Conservation (phyloP, 2,888 invertebrate genomes). For the Eristalis arbustorum region DNA sequence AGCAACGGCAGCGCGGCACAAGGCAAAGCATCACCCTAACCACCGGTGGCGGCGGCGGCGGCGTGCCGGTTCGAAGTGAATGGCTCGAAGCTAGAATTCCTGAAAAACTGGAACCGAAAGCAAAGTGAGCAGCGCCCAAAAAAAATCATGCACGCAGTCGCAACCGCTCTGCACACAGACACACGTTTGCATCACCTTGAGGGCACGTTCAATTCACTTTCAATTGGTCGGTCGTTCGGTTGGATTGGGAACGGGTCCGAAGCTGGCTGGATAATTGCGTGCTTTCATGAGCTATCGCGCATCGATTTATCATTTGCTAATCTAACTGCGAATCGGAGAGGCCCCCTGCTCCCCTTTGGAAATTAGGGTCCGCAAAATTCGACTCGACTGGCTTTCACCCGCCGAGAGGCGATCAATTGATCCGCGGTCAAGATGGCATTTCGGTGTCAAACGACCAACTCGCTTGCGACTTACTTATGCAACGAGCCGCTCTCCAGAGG, state of each 20-base stretch:
- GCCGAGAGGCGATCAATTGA: not conserved
- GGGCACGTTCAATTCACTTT: constrained; percentile 67
- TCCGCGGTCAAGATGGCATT: constrained; percentile 31
- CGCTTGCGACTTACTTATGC: constrained; percentile 32
- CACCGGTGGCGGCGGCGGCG: not conserved
- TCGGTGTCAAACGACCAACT: constrained; percentile 38
- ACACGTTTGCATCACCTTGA: constrained; percentile 41
- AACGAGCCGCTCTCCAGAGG: constrained; percentile 13
- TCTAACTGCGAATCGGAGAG: constrained; percentile 13
- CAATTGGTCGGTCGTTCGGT: constrained; percentile 29
- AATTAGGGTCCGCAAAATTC: not conserved
- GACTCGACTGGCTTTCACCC: not conserved
- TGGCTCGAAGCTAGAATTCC: constrained; percentile 58
- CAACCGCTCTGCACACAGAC: not conserved
- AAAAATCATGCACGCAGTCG: constrained; percentile 28
- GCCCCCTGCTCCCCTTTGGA: not conserved
- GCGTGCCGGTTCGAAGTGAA: constrained; percentile 31
- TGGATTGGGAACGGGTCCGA: not conserved
- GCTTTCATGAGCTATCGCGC: constrained; percentile 44
- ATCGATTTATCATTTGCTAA: constrained; percentile 55
- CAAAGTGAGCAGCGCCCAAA: constrained; percentile 20
- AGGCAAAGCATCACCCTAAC: not conserved
- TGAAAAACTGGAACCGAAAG: constrained; percentile 50
- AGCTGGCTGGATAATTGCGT: constrained; percentile 19
- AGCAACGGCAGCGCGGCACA: not conserved